Evolutionary conservation across 2,113 vertebrate genomes (phyloP).

Genomic region (Hemiprocne comata): DNA sequence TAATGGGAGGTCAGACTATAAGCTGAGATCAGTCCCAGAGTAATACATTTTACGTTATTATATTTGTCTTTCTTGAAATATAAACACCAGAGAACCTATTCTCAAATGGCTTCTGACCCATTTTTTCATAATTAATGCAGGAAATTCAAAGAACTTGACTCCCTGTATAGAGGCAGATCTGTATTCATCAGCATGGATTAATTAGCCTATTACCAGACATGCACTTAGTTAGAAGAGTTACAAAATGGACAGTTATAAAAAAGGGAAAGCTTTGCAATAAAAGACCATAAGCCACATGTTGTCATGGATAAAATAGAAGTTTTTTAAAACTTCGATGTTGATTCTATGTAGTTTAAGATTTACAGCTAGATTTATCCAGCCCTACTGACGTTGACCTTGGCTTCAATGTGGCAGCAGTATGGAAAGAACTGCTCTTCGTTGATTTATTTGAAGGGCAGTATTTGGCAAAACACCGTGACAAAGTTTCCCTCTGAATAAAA

Average conservation of each 20-base stretch:
- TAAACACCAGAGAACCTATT: slow-evolving; percentile 56
- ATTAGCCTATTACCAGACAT: slow-evolving; percentile 41
- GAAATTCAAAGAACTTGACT: slow-evolving; percentile 56
- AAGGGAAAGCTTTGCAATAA: not conserved
- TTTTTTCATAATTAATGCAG: slow-evolving; percentile 67
- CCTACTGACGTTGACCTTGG: not conserved
- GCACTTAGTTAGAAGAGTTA: not conserved
- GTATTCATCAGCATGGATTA: slow-evolving; percentile 51
- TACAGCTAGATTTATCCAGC: not conserved
- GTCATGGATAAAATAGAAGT: not conserved
- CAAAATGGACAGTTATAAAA: not conserved
- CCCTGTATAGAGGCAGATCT: slow-evolving; percentile 19
- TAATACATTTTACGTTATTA: slow-evolving; percentile 65
- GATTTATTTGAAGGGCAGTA: slow-evolving; percentile 1
- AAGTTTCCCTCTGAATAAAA: not conserved
- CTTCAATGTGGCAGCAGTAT: not conserved
- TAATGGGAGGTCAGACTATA: slow-evolving; percentile 20
- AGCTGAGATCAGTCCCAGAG: slow-evolving; percentile 32
- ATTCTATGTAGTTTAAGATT: not conserved
- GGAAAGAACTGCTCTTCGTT: not conserved
- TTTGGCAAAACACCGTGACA: not conserved
- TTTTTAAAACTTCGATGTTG: not conserved
- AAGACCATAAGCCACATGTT: not conserved
- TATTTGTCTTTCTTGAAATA: slow-evolving; percentile 69
- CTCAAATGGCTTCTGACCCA: slow-evolving; percentile 53